phyloP scores from a whole-genome alignment of 2,888 invertebrate species.

The Galerucella pusilla region DNA sequence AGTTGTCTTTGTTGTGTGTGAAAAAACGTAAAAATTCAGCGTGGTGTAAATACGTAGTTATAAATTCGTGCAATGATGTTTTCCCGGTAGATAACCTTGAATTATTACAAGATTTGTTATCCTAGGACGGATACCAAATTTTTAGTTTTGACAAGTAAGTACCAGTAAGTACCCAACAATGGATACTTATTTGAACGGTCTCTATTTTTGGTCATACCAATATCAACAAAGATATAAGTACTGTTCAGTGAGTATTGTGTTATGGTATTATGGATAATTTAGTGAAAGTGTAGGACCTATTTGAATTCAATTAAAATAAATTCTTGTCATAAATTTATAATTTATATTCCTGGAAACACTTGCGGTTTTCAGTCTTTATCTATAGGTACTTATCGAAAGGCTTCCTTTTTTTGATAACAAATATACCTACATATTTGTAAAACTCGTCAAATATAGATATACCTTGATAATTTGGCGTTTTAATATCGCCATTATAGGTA shows the following conservation, averaged over 20 bases:
- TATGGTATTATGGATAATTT: neutral
- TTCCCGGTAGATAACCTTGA: slow-evolving; percentile 58
- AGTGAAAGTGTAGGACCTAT: neutral
- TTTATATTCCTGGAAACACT: slow-evolving; percentile 1
- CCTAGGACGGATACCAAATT: slow-evolving; percentile 46
- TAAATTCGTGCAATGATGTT: slow-evolving; percentile 38
- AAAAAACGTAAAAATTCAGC: slow-evolving; percentile 41
- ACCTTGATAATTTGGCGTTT: neutral
- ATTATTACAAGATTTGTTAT: slow-evolving; percentile 51
- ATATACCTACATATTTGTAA: neutral
- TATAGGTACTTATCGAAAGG: neutral
- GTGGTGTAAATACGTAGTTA: slow-evolving; percentile 49
- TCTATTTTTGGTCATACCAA: neutral
- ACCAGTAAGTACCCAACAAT: neutral
- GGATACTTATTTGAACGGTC: neutral
- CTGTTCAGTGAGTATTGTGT: neutral
- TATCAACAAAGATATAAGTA: too few relatives aligned
- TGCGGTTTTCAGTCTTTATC: neutral
- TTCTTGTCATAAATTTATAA: neutral
- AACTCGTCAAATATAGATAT: neutral
- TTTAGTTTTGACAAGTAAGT: slow-evolving; percentile 7
- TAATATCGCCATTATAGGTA: neutral
- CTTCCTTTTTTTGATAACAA: slow-evolving; percentile 2
- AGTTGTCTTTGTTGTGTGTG: slow-evolving; percentile 46
- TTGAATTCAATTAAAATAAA: neutral